Evolutionary conservation across 2,888 invertebrate genomes (phyloP), one percentile per base, ranked within the genome.

Genomic region (Agonopterix arenella): DNA sequence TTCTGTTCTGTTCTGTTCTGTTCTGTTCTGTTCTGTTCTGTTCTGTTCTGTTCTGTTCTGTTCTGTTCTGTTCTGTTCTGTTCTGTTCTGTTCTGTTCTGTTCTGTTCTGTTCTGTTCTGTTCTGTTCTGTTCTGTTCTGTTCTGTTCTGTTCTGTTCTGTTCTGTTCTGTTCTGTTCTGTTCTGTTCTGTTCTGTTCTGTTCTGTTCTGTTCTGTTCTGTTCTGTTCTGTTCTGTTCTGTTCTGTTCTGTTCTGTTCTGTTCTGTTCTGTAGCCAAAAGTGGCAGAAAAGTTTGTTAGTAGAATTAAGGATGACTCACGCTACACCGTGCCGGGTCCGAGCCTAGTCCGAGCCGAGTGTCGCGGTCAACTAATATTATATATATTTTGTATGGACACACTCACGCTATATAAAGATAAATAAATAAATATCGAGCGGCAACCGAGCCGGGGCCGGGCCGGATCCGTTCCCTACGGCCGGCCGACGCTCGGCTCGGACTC

Each of bases 131-230:
- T 42, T 42, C 42, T 42, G 42, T 42, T 42, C 42, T 42, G 42
- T 42, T 42, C 42, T 42, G 42, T 42, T 42, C 42, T 42, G 42
- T 42, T 42, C 42, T 42, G 42, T 42, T 42, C 42, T 42, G 42
- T 42, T 42, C 42, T 42, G 42, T 42, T 42, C 46, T 44, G 28
- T 44, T 44, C 44, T 44, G 28, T 44, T 44, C 44, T 44, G 44
- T 28, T 44, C 44, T 44, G 44, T 28, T 44, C 44, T 44, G 44
- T 28, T 44, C 44, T 44, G 18, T 18, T 46, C 46, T 46, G 2
- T 37, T 46, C 46, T 46, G 37, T 37, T 46, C 46, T 46, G 37
- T 37, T 46, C 46, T 28, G 37, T 18, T 46, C 46, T 46, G n/a
- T 37, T 46, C 46, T 46, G 36, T 37, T 46, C 46, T 38, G 38